A percentile compares a stretch with the other conserved stretches of the same genome.
Evolutionary conservation across 2,797 vertebrate species (phyloP).

Genomic region (Pantherophis alleghaniensis): DNA sequence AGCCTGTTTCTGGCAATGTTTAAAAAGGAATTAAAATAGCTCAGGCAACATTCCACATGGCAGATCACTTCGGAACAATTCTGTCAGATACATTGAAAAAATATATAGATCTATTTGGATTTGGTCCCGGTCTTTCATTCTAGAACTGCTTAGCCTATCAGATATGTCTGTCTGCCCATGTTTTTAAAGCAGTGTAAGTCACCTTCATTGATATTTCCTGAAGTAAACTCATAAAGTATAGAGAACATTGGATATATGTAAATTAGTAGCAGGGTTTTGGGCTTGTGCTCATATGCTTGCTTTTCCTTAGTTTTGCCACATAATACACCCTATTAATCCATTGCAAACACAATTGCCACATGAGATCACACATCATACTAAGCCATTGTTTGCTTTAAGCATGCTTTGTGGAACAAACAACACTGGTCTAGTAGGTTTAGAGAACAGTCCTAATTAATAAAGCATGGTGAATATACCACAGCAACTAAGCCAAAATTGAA

Average conservation of each 20-base stretch:
- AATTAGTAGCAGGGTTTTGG: not conserved
- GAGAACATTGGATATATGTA: not conserved
- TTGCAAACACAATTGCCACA: not conserved
- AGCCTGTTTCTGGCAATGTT: conserved; percentile 47
- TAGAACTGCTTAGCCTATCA: not conserved
- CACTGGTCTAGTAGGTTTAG: not conserved
- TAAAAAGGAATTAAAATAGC: conserved; percentile 52
- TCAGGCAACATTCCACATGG: conserved; percentile 58
- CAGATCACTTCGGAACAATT: conserved; percentile 64
- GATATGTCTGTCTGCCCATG: not conserved
- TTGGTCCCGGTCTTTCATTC: conserved; percentile 6
- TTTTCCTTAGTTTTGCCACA: not conserved
- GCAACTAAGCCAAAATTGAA: not conserved
- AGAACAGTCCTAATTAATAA: not conserved
- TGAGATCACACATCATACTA: not conserved
- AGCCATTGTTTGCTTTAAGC: not conserved
- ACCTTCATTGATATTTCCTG: not conserved
- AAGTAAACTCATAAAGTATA: not conserved
- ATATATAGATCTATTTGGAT: conserved; percentile 11
- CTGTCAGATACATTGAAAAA: conserved; percentile 3
- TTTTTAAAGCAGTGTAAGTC: not conserved
- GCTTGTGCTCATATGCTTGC: not conserved
- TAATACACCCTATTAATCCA: not conserved
- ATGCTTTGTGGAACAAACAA: not conserved
- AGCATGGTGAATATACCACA: not conserved